Evolutionary conservation across 1,140 invertebrate genomes (phyloP).

Genomic region (Neuroterus valhalla): DNA sequence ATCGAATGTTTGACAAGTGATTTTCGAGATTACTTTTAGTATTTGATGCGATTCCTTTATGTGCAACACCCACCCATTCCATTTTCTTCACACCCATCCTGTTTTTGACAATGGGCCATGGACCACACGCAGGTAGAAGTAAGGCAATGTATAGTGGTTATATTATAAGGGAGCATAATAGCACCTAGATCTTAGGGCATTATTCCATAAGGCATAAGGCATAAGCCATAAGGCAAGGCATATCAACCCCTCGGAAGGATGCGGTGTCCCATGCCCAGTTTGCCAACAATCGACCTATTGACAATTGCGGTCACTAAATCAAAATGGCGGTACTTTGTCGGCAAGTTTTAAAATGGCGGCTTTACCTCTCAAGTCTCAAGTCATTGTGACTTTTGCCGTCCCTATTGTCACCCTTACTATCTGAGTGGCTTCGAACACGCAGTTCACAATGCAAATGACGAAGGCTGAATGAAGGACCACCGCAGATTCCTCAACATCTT

Average conservation of each 20-base stretch:
- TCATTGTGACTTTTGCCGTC: constrained; percentile 46
- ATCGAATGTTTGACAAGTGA: constrained; percentile 28
- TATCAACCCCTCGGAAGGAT: constrained; percentile 39
- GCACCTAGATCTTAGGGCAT: neutral
- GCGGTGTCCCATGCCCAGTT: constrained; percentile 39
- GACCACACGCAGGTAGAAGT: constrained; percentile 49
- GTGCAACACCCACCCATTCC: constrained; percentile 9
- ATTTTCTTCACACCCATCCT: constrained; percentile 26
- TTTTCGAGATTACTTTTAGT: constrained; percentile 18
- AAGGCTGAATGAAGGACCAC: constrained; percentile 36
- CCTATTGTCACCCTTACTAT: constrained; percentile 48
- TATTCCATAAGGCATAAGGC: constrained; percentile 6
- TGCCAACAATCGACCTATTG: constrained; percentile 55
- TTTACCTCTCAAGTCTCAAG: constrained; percentile 43
- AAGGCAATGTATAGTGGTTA: constrained; percentile 26
- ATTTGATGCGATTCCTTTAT: constrained; percentile 11
- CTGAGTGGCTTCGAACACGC: constrained; percentile 52
- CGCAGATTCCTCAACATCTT: constrained; percentile 23
- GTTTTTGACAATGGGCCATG: constrained; percentile 28
- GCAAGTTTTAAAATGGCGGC: constrained; percentile 49
- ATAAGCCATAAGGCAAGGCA: neutral
- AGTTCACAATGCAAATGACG: constrained; percentile 45
- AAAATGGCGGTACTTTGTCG: constrained; percentile 57
- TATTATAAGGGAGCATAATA: constrained; percentile 29
- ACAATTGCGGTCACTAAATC: constrained; percentile 58